Evolutionary conservation across 2,888 invertebrate genomes (phyloP).

Genomic region (Oxytorus armatus): DNA sequence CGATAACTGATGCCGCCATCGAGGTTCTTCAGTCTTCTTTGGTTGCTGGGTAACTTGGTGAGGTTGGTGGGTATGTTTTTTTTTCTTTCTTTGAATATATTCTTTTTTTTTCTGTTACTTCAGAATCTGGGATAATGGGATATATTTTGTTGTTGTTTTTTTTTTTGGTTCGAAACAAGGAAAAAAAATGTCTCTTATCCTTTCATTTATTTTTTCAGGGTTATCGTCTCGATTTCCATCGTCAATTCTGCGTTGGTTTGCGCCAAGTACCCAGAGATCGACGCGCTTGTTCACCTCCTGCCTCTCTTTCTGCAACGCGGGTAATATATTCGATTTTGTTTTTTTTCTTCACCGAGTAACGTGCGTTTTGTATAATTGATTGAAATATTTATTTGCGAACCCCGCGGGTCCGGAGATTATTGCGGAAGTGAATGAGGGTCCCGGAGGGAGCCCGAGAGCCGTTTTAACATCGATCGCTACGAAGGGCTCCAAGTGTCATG

Average conservation of each 20-base stretch:
- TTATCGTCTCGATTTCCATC: constrained; percentile 36
- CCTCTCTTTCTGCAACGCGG: constrained; percentile 5
- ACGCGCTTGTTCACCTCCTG: constrained; percentile 27
- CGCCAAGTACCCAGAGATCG: constrained; percentile 64
- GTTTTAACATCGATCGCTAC: constrained; percentile 43
- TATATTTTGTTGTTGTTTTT: constrained; percentile 24
- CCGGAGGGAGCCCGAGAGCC: constrained; percentile 29
- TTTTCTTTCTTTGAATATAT: constrained; percentile 45
- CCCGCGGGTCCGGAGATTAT: too few relatives aligned
- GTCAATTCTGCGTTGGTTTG: too few relatives aligned
- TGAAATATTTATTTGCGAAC: background rate
- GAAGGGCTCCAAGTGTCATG: constrained; percentile 55
- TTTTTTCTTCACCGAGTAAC: too few relatives aligned
- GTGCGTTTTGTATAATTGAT: too few relatives aligned
- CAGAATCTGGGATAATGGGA: background rate
- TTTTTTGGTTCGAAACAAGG: constrained; percentile 31
- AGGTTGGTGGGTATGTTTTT: constrained; percentile 70
- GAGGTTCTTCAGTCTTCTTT: constrained; percentile 86
- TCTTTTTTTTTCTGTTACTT: constrained; percentile 43
- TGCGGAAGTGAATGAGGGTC: constrained; percentile 1
- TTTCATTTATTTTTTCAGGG: constrained; percentile 23
- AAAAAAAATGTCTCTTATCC: constrained; percentile 13
- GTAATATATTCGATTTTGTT: background rate
- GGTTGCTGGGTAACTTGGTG: constrained; percentile 86
- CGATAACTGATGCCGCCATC: constrained; percentile 81